A percentile compares a stretch with the other conserved stretches of the same genome.
Conservation (phyloP, 2,888 invertebrate genomes). For the Bembecia ichneumoniformis region DNA sequence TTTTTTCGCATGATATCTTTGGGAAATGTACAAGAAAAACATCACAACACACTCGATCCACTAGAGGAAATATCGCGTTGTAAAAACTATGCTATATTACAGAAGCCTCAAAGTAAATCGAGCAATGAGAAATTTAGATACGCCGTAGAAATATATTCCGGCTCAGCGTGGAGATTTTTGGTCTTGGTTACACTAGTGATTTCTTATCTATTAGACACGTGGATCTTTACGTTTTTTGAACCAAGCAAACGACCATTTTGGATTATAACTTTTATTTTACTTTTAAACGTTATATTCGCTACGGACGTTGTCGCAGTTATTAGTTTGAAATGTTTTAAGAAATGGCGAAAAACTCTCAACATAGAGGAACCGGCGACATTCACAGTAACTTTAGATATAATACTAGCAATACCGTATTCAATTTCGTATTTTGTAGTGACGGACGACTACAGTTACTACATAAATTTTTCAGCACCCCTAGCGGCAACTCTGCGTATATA, state of each 20-base stretch:
- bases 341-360: constrained; percentile 61
- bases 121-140: constrained; percentile 42
- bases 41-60: background rate
- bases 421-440: constrained; percentile 39
- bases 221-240: constrained; percentile 46
- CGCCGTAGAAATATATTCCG: constrained; percentile 47
- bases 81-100: constrained; percentile 53
- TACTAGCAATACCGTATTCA: constrained; percentile 49
- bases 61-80: constrained; percentile 28
- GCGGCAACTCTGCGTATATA: constrained; percentile 50
- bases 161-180: constrained; percentile 47
- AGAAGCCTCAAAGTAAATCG: constrained; percentile 49
- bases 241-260: constrained; percentile 31
- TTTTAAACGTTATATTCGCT: constrained; percentile 43
- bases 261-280: constrained; percentile 35
- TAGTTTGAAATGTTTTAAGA: constrained; percentile 51
- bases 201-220: constrained; percentile 50
- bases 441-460: constrained; percentile 25
- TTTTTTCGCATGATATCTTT: constrained; percentile 10
- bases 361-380: constrained; percentile 51
- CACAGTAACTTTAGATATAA: constrained; percentile 40
- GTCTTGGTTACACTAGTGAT: constrained; percentile 41
- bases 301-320: constrained; percentile 45
- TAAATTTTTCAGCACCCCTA: constrained; percentile 46
- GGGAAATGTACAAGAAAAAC: background rate